Evolutionary conservation across 2,888 invertebrate species (phyloP).

Genomic region (Octonoba sinensis): DNA sequence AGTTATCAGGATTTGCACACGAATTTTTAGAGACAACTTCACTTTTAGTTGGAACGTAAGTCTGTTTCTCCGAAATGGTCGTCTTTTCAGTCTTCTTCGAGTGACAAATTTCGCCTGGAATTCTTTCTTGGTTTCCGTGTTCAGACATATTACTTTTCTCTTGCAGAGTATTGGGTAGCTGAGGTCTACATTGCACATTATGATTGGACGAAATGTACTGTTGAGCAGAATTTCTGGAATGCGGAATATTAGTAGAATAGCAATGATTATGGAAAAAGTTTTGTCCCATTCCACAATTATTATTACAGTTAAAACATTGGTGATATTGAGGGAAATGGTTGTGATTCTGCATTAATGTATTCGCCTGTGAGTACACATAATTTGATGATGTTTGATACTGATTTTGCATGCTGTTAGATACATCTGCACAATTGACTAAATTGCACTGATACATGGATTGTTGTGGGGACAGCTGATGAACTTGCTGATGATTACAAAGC

Average conservation of each 20-base stretch:
- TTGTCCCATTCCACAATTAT: slow-evolving; percentile 32
- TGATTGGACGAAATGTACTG: slow-evolving; percentile 15
- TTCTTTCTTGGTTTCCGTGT: neutral
- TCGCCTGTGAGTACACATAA: slow-evolving; percentile 11
- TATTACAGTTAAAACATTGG: slow-evolving; percentile 29
- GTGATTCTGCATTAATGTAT: slow-evolving; percentile 10
- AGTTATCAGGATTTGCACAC: slow-evolving; percentile 19
- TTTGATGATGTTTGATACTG: slow-evolving; percentile 11
- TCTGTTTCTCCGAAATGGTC: slow-evolving; percentile 10
- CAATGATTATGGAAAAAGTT: slow-evolving; percentile 15
- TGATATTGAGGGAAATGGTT: slow-evolving; percentile 38
- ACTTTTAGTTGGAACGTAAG: slow-evolving; percentile 18
- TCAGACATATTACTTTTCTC: neutral
- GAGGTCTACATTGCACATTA: slow-evolving; percentile 25
- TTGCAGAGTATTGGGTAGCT: neutral
- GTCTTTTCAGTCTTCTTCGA: slow-evolving; percentile 13
- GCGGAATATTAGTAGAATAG: slow-evolving; percentile 8
- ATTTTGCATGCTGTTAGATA: slow-evolving; percentile 19
- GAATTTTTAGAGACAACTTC: slow-evolving; percentile 4
- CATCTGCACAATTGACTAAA: slow-evolving; percentile 5
- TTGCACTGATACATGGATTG: slow-evolving; percentile 20
- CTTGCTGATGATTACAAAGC: slow-evolving; percentile 29
- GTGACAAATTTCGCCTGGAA: neutral
- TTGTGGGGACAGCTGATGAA: slow-evolving; percentile 25
- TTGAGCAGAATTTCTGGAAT: slow-evolving; percentile 13